Conservation (phyloP, 2,113 vertebrate genomes). For the Lagopus leucura region DNA sequence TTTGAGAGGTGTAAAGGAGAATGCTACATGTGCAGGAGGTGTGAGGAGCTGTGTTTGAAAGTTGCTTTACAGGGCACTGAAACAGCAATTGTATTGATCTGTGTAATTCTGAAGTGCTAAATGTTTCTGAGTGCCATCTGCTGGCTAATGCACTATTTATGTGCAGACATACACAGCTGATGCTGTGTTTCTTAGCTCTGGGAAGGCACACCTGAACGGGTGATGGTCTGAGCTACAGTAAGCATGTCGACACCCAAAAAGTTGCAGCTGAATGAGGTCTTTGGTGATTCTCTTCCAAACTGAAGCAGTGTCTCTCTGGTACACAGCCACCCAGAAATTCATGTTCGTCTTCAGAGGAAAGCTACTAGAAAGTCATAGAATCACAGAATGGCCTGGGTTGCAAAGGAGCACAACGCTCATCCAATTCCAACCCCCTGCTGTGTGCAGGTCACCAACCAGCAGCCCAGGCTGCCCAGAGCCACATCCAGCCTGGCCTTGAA, state of each 20-base stretch:
- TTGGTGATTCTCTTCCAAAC: background rate
- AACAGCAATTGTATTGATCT: background rate
- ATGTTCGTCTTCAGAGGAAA: background rate
- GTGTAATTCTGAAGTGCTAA: background rate
- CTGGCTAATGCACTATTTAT: background rate
- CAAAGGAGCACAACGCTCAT: too few relatives aligned
- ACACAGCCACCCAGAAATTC: background rate
- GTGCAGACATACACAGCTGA: too few relatives aligned
- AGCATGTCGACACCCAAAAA: background rate
- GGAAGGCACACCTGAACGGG: background rate
- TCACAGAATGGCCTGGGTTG: too few relatives aligned
- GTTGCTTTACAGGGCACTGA: background rate
- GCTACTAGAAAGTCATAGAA: background rate
- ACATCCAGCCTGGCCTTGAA: too few relatives aligned
- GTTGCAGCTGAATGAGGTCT: background rate
- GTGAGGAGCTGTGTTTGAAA: background rate
- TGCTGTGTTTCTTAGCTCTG: accelerated
- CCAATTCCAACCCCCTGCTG: too few relatives aligned
- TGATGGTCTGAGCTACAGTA: background rate
- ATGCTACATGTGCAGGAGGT: background rate
- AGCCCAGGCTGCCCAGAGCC: too few relatives aligned
- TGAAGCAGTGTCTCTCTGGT: background rate
- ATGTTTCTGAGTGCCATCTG: conserved; percentile 26
- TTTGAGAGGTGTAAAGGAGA: background rate
- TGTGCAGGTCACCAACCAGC: too few relatives aligned